These are phyloP conservation scores for Panurus biarmicus DNA, from an alignment of 2,113 vertebrate genomes.

Conservation along the genomic window DNA sequence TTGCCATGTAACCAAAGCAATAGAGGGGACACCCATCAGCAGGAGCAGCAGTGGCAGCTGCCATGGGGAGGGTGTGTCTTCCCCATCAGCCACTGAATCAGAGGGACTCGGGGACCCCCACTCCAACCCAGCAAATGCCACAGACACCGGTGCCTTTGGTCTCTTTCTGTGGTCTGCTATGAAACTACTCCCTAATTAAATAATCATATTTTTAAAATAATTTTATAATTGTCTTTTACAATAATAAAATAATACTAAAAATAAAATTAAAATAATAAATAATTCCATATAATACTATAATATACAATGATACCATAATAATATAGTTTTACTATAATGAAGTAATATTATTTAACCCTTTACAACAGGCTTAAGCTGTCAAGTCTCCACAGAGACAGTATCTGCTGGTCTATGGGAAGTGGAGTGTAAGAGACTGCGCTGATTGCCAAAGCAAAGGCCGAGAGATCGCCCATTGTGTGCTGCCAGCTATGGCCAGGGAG, in stretches of 20 bases:
- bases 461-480: neutral
- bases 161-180: neutral
- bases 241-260: neutral
- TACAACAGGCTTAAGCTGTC: neutral
- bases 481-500: neutral
- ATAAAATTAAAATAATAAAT: neutral
- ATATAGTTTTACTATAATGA: neutral
- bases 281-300: neutral
- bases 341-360: neutral
- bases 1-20: neutral
- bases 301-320: neutral
- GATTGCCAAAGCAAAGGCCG: neutral
- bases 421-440: neutral
- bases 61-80: neutral
- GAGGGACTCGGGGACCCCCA: neutral
- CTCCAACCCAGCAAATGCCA: neutral
- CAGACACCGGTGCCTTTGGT: neutral
- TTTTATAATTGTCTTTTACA: neutral
- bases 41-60: neutral
- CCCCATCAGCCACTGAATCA: neutral
- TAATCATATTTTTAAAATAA: neutral
- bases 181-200: neutral
- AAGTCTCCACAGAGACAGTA: neutral
- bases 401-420: neutral
- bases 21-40: no score